These are phyloP conservation scores for Mirza zaza DNA, from an alignment of 2,113 vertebrate genomes.

Conservation along the genomic window DNA sequence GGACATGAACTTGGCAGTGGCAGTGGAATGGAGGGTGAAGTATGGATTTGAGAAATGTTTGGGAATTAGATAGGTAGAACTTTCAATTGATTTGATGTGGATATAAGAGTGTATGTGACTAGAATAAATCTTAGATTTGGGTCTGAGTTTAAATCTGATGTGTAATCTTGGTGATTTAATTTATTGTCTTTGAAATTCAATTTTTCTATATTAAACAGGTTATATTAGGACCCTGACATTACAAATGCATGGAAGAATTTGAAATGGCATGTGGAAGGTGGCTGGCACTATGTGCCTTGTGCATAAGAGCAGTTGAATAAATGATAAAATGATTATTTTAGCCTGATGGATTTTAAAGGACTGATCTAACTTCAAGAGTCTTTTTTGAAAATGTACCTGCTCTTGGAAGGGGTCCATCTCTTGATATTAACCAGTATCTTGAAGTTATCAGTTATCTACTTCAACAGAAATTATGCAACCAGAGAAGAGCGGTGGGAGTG, in stretches of 20 bases:
- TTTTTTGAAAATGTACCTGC: background rate
- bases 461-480: background rate
- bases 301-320: background rate
- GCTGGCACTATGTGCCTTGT: background rate
- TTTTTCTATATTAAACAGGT: background rate
- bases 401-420: background rate
- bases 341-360: background rate
- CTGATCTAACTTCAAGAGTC: background rate
- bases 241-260: background rate
- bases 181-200: background rate
- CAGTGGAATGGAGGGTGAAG: background rate
- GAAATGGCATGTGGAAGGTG: background rate
- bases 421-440: background rate
- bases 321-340: background rate
- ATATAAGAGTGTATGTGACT: background rate
- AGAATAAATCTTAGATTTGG: background rate
- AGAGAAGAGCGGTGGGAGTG: background rate
- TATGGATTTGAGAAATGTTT: background rate
- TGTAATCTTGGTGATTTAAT: background rate
- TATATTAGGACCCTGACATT: background rate
- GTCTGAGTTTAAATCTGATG: slow-evolving; percentile 22
- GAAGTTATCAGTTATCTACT: background rate
- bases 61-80: background rate
- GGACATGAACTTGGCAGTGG: background rate
- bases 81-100: background rate